Evolutionary conservation across 2,888 invertebrate genomes (phyloP).

Genomic region (Sinentomon sp.): DNA sequence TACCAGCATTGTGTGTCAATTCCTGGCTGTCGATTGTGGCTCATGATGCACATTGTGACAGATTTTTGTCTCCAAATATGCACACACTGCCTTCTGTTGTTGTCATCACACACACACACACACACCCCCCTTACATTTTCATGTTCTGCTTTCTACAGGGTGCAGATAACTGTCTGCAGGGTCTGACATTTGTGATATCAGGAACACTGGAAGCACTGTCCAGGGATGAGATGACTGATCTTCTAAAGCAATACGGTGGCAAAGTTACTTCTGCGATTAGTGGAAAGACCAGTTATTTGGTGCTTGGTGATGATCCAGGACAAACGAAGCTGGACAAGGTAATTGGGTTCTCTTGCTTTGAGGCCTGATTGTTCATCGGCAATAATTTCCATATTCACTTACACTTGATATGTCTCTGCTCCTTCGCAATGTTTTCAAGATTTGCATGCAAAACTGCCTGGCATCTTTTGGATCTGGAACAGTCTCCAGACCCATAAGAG

Average conservation of each 20-base stretch:
- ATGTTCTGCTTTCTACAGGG: conserved; percentile 28
- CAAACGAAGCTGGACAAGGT: conserved; percentile 50
- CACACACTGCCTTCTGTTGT: neutral
- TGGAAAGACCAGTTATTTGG: conserved; percentile 48
- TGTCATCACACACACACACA: neutral
- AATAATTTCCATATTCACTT: too few relatives aligned
- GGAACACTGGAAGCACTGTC: conserved; percentile 71
- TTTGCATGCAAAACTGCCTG: too few relatives aligned
- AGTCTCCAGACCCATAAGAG: too few relatives aligned
- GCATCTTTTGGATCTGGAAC: too few relatives aligned
- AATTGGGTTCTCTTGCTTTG: neutral
- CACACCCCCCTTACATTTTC: too few relatives aligned
- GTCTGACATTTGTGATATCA: conserved; percentile 43
- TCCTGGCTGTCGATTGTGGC: too few relatives aligned
- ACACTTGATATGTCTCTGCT: too few relatives aligned
- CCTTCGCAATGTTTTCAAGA: too few relatives aligned
- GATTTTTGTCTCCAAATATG: neutral
- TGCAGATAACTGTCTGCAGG: conserved; percentile 36
- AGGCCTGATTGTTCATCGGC: too few relatives aligned
- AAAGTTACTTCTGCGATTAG: conserved; percentile 41
- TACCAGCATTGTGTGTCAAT: too few relatives aligned
- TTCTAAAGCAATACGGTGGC: conserved; percentile 55
- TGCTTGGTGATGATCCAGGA: conserved; percentile 64
- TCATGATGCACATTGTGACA: too few relatives aligned
- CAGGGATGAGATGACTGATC: conserved; percentile 40